A percentile compares a stretch with the other conserved stretches of the same genome.
phyloP scores from a whole-genome alignment of 2,113 vertebrate genomes.

The Arenaria interpres region DNA sequence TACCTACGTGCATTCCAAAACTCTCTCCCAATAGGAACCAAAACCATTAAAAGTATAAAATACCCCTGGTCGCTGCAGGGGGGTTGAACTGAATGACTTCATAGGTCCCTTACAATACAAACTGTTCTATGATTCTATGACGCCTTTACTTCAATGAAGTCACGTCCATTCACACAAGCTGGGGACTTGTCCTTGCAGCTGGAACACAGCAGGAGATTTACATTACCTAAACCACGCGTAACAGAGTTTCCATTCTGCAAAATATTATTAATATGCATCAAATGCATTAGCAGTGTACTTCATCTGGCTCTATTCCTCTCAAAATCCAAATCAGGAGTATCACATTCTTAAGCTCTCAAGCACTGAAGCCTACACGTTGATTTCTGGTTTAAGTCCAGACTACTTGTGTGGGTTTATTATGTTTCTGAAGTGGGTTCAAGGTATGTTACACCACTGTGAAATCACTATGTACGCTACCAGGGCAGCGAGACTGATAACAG shows the following conservation, averaged over 20 bases:
- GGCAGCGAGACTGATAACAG: background rate
- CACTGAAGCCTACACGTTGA: background rate
- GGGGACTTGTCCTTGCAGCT: background rate
- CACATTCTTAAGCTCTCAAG: background rate
- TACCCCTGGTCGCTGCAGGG: background rate
- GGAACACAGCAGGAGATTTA: background rate
- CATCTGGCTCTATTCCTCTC: background rate
- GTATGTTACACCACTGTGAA: background rate
- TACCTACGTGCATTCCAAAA: background rate
- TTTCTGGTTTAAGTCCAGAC: background rate
- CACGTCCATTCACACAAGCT: background rate
- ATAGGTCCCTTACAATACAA: background rate
- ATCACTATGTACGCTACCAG: background rate
- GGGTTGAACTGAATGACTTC: background rate
- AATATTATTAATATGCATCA: background rate
- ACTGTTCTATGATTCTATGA: background rate
- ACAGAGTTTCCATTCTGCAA: background rate
- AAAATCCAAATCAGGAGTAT: background rate
- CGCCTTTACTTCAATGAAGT: background rate
- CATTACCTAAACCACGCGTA: background rate
- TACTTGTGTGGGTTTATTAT: background rate
- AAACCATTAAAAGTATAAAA: background rate
- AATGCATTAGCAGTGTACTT: background rate
- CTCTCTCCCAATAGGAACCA: background rate
- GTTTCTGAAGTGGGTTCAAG: background rate